Evolutionary conservation across 1,140 invertebrate genomes (phyloP).

Genomic region (Sinonovacula constricta): DNA sequence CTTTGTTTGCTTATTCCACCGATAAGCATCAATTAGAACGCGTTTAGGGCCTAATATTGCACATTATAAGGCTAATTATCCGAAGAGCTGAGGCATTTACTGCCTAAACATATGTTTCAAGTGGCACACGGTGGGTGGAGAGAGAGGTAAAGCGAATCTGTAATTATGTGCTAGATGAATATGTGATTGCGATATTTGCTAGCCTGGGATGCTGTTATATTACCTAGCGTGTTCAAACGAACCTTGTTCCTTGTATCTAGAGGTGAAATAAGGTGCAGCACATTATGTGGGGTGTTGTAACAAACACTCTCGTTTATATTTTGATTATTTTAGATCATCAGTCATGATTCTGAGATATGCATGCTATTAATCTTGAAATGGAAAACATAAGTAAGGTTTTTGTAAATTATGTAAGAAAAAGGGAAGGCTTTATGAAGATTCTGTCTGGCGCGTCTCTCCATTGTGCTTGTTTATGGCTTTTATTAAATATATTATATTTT

Average conservation of each 20-base stretch:
- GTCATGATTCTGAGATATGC: too few species aligned
- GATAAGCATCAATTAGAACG: slow-evolving; percentile 53
- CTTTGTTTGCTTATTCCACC: slow-evolving; percentile 50
- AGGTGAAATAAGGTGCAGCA: slow-evolving; percentile 7
- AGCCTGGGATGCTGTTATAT: slow-evolving; percentile 42
- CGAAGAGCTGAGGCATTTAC: slow-evolving; percentile 42
- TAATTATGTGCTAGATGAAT: slow-evolving; percentile 48
- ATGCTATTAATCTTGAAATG: too few species aligned
- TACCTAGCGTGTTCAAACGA: slow-evolving; percentile 46
- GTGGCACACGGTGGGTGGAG: slow-evolving; percentile 45
- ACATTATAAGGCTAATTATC: slow-evolving; percentile 53
- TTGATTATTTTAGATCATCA: too few species aligned
- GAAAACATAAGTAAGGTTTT: too few species aligned
- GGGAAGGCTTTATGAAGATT: too few species aligned
- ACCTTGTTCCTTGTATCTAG: not conserved
- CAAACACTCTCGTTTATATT: too few species aligned
- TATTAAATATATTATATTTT: too few species aligned
- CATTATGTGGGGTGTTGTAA: too few species aligned
- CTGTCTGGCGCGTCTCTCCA: too few species aligned
- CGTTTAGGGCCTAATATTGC: slow-evolving; percentile 51
- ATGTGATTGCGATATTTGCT: slow-evolving; percentile 33
- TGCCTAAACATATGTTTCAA: slow-evolving; percentile 54
- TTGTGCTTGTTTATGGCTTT: too few species aligned
- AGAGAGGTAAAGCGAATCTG: slow-evolving; percentile 37
- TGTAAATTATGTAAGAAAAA: too few species aligned